Evolutionary conservation across 2,888 invertebrate genomes (phyloP).

Genomic region (Ypsolopha scabrella): DNA sequence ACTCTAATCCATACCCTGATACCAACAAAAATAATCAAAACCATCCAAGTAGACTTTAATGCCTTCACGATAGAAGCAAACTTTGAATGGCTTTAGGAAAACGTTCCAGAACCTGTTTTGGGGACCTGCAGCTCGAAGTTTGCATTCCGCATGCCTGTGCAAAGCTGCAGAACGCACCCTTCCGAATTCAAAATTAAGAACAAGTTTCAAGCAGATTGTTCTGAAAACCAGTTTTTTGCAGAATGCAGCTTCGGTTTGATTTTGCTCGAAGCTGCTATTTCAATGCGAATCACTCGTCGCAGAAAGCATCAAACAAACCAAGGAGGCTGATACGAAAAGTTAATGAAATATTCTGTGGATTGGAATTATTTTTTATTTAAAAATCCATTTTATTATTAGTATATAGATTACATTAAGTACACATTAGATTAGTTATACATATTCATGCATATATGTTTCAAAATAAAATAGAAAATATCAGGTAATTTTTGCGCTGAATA

Average conservation of each 20-base stretch:
- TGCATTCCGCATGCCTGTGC: constrained; percentile 53
- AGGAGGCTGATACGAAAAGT: too few relatives aligned
- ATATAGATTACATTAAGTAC: too few relatives aligned
- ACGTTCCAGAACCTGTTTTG: constrained; percentile 33
- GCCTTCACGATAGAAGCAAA: too few relatives aligned
- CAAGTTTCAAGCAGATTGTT: not conserved
- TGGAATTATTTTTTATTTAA: too few relatives aligned
- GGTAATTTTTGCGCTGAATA: not conserved
- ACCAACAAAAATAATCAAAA: not conserved
- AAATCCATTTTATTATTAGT: too few relatives aligned
- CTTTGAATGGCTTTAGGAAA: too few relatives aligned
- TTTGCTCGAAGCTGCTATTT: not conserved
- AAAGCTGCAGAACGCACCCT: constrained; percentile 32
- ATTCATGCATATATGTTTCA: too few relatives aligned
- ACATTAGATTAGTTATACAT: too few relatives aligned
- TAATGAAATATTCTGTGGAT: too few relatives aligned
- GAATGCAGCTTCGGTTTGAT: constrained; percentile 10
- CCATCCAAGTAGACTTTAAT: not conserved
- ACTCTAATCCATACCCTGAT: not conserved
- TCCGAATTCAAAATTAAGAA: constrained; percentile 18
- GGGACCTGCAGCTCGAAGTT: constrained; percentile 40
- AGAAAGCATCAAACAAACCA: too few relatives aligned
- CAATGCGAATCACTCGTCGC: too few relatives aligned
- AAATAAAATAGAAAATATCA: not conserved
- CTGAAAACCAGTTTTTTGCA: constrained; percentile 16